phyloP scores from a whole-genome alignment of 2,888 invertebrate genomes.

The Kuschelorhynchus macadamiae region DNA sequence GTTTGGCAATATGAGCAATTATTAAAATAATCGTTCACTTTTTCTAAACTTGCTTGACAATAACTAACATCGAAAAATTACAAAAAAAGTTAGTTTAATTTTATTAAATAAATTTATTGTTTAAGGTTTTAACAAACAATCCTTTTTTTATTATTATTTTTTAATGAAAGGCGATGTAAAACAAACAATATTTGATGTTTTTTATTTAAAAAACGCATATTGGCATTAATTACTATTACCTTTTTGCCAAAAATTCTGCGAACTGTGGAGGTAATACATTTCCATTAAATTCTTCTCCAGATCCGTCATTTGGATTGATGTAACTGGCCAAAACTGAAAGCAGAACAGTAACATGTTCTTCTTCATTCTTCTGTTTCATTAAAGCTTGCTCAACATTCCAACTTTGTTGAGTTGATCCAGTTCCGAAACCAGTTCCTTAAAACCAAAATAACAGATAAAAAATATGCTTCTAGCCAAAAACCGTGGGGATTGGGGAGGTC shows the following conservation, averaged over 20 bases:
- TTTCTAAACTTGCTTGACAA: too few species aligned
- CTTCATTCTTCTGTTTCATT: constrained; percentile 89
- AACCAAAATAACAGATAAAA: constrained; percentile 14
- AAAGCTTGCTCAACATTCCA: constrained; percentile 98
- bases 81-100: too few species aligned
- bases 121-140: too few species aligned
- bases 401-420: constrained; percentile 94
- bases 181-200: too few species aligned
- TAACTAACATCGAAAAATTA: too few species aligned
- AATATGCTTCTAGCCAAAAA: background rate
- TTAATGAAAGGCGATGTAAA: too few species aligned
- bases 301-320: constrained; percentile 81
- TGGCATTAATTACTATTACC: constrained; percentile 40
- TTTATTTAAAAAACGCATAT: too few species aligned
- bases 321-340: constrained; percentile 87
- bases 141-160: too few species aligned
- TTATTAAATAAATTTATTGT: too few species aligned
- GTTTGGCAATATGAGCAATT: too few species aligned
- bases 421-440: constrained; percentile 89
- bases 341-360: constrained; percentile 89
- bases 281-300: constrained; percentile 67
- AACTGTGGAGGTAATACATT: constrained; percentile 78
- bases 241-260: constrained; percentile 80
- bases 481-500: too few species aligned
- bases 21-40: too few species aligned